Evolutionary conservation across 2,113 vertebrate species (phyloP).

Genomic region (Verasper variegatus): DNA sequence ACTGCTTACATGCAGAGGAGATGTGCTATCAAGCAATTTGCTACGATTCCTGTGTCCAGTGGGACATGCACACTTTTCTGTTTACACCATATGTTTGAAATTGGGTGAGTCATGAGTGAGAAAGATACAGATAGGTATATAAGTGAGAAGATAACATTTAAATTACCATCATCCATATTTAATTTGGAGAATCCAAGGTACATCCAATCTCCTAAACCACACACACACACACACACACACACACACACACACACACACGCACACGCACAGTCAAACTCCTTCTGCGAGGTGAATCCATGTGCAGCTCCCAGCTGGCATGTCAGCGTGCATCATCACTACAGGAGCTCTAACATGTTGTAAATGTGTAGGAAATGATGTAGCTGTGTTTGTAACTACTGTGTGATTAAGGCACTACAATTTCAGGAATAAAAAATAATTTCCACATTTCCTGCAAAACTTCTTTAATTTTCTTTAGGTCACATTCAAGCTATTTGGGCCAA

Average conservation of each 20-base stretch:
- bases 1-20: too few species aligned
- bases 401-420: neutral
- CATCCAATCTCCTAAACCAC: too few species aligned
- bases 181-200: slow-evolving; percentile 38
- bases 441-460: slow-evolving; percentile 17
- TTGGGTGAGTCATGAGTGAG: neutral
- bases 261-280: too few species aligned
- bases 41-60: too few species aligned
- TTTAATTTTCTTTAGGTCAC: neutral
- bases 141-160: neutral
- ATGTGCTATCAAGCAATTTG: too few species aligned
- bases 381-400: neutral
- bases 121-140: slow-evolving; percentile 5
- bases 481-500: neutral
- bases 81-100: neutral
- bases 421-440: neutral
- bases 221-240: too few species aligned
- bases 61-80: neutral
- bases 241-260: too few species aligned
- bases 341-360: too few species aligned
- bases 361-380: neutral
- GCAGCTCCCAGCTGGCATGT: too few species aligned
- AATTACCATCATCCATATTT: slow-evolving; percentile 46
- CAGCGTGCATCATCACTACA: too few species aligned
- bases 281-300: too few species aligned